Evolutionary conservation across 1,140 invertebrate genomes (phyloP).

Genomic region (Ruditapes philippinarum): DNA sequence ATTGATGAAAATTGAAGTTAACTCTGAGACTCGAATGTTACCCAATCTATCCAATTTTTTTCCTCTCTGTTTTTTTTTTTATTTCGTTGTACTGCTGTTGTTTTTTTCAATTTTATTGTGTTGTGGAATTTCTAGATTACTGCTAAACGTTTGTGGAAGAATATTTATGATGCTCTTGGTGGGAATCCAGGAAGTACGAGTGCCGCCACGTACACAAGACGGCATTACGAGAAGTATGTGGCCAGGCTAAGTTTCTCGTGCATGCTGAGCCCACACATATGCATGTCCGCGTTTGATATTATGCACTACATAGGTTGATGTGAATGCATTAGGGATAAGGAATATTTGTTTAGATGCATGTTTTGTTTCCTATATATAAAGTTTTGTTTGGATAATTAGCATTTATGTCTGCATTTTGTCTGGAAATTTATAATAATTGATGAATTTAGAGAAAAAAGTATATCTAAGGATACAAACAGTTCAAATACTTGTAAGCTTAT

Average conservation of each 20-base stretch:
- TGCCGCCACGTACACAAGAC: conserved; percentile 92
- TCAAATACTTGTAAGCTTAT: too few species aligned
- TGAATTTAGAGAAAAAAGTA: too few species aligned
- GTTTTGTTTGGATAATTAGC: too few species aligned
- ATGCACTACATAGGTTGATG: neutral
- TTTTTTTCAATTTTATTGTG: conserved; percentile 41
- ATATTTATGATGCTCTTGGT: conserved; percentile 92
- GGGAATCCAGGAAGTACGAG: conserved; percentile 92
- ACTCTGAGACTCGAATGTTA: neutral
- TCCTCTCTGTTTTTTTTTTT: conserved; percentile 18
- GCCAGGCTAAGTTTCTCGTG: neutral
- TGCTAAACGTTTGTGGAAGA: conserved; percentile 92
- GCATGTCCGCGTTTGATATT: neutral
- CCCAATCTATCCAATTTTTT: too few species aligned
- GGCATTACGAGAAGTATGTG: conserved; percentile 93
- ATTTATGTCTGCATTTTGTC: too few species aligned
- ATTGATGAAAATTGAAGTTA: neutral
- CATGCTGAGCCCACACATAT: neutral
- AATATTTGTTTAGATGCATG: neutral
- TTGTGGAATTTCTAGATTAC: conserved; percentile 88
- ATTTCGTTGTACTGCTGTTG: conserved; percentile 56
- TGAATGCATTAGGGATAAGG: conserved; percentile 5
- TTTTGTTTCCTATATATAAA: neutral
- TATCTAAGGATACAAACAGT: too few species aligned
- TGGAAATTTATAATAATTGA: too few species aligned